These are phyloP conservation scores for Drosophila sordidula DNA, from an alignment of 2,888 invertebrate genomes.

Conservation along the genomic window DNA sequence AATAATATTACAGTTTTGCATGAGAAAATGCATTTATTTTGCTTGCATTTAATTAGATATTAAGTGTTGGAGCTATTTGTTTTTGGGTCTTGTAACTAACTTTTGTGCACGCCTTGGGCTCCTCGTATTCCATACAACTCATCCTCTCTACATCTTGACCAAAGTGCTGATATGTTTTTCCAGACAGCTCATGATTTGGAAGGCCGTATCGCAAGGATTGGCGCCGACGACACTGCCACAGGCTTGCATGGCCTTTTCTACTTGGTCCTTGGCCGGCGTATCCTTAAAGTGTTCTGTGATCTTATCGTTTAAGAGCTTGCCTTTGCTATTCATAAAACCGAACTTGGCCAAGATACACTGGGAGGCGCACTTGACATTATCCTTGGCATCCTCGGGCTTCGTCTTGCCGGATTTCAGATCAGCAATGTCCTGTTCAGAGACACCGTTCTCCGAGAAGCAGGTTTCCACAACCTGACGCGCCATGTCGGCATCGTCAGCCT, in stretches of 20 bases:
- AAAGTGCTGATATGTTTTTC: background rate
- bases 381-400: slow-evolving; percentile 36
- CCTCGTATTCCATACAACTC: no score
- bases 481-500: slow-evolving; percentile 11
- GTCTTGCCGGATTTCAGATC: slow-evolving; percentile 47
- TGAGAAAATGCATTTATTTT: slow-evolving; percentile 12
- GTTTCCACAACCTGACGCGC: background rate
- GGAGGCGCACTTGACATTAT: slow-evolving; percentile 57
- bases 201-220: slow-evolving; percentile 62
- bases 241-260: slow-evolving; percentile 24
- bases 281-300: slow-evolving; percentile 21
- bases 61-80: background rate
- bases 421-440: slow-evolving; percentile 37
- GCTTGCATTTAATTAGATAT: slow-evolving; percentile 5
- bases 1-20: slow-evolving; percentile 1
- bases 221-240: slow-evolving; percentile 40
- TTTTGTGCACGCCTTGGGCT: background rate
- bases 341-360: slow-evolving; percentile 50
- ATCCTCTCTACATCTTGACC: slow-evolving; percentile 2
- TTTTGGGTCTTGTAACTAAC: background rate
- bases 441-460: slow-evolving; percentile 53
- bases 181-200: slow-evolving; percentile 45
- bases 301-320: slow-evolving; percentile 24
- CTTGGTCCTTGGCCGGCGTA: background rate
- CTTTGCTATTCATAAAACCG: slow-evolving; percentile 50